These are phyloP conservation scores for Ceratina japonica DNA, from an alignment of 1,140 invertebrate species.

Conservation along the genomic window DNA sequence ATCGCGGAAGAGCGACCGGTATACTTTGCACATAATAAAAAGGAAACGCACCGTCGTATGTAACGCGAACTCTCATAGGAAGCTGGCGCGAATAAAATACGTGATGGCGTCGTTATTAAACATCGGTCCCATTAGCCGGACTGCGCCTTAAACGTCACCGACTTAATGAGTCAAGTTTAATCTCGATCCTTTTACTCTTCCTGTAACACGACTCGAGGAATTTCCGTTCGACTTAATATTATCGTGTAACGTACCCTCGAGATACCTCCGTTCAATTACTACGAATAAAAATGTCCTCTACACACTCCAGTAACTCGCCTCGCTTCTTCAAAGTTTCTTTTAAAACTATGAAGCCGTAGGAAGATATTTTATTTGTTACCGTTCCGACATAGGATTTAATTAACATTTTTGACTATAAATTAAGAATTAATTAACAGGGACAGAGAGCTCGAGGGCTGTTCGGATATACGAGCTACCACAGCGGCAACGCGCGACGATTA, in stretches of 20 bases:
- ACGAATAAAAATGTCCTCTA: neutral
- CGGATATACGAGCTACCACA: neutral
- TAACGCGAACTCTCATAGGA: constrained; percentile 5
- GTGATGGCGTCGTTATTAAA: constrained; percentile 19
- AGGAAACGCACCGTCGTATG: constrained; percentile 23
- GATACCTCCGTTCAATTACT: neutral
- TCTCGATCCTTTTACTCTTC: constrained; percentile 1
- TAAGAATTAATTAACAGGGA: neutral
- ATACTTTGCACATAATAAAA: constrained; percentile 30
- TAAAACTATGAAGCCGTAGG: too few species aligned
- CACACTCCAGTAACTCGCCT: too few species aligned
- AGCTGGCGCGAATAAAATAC: constrained; percentile 27
- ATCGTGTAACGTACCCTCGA: neutral
- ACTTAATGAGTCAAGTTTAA: constrained; percentile 22
- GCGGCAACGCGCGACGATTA: neutral
- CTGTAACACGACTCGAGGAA: constrained; percentile 1
- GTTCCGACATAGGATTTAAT: neutral
- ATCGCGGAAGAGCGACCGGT: constrained; percentile 11
- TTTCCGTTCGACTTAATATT: constrained; percentile 38
- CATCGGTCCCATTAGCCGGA: constrained; percentile 10
- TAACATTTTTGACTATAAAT: neutral
- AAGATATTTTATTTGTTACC: neutral
- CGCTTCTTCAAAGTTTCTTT: too few species aligned
- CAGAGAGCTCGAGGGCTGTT: too few species aligned
- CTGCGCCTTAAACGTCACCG: constrained; percentile 15